Base-by-base conservation (phyloP, 35 echinoderm and acorn worm genomes). In the Heliocidaris erythrogramma region DNA sequence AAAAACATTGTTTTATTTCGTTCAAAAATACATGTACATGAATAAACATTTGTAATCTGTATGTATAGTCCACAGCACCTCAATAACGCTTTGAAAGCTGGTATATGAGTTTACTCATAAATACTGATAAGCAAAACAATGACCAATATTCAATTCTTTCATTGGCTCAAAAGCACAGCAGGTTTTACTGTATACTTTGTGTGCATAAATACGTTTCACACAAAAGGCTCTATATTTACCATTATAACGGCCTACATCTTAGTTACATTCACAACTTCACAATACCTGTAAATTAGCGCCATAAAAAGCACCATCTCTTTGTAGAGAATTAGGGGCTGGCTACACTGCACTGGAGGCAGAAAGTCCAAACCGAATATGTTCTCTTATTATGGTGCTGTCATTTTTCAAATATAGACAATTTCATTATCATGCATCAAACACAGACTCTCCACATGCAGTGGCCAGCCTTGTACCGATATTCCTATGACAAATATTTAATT, bases 11-110 rank as follows among this genome's bases (percentile, higher is more conserved):
- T 78, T 78, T 78, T 78, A 78, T 78, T 78, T 78, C 65, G 27
- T 78, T 78, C 65, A 78, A 78, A 78, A 78, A 78, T 78, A 78
- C n/a, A n/a, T 78, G 65, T 78, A 78, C 65, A 78, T 78, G 65
- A 78, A 78, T 78, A 24, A 78, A 78, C 65, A 78, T 42, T 42
- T 3, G 0, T 42, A 42, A 78, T 78, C 65, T 78, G 65, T n/a
- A 78, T 78, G 18, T 78, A 78, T 21, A 78, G 65, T 7, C 52
- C 65, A 78, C 18, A 78, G 18, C 65, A 78, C 65, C 18, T 78
- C 21, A 78, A 78, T 27, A 24, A 78, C 65, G n/a, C 65, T n/a
- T 42, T n/a, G 27, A 78, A 78, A 78, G 65, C 27, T 78, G n/a
- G 27, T 27, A n/a, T 78, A 78, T n/a, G n/a, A n/a, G 1, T 78